Evolutionary conservation across 2,797 vertebrate genomes (phyloP).

Genomic region (Euphonia xanthogaster): DNA sequence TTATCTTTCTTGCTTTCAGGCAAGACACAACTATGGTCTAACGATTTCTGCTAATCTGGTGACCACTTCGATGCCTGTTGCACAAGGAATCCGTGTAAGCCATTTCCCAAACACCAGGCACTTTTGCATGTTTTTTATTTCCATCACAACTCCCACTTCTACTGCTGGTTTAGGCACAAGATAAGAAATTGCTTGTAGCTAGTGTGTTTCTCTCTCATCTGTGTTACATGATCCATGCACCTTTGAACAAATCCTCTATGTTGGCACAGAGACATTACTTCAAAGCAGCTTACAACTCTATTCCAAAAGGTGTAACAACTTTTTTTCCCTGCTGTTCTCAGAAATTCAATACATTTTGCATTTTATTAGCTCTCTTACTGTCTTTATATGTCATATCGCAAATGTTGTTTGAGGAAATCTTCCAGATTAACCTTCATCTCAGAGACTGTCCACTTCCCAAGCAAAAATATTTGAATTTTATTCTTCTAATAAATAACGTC

Average conservation of each 20-base stretch:
- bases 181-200: background rate
- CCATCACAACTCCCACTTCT: background rate
- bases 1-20: background rate
- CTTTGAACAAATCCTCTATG: background rate
- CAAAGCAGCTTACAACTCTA: background rate
- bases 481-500: background rate
- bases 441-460: background rate
- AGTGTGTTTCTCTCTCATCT: background rate
- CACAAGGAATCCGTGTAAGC: background rate
- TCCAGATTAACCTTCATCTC: background rate
- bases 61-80: background rate
- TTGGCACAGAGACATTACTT: background rate
- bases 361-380: background rate
- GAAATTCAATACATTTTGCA: background rate
- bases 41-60: constrained; percentile 29
- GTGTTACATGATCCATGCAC: background rate
- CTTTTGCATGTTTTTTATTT: background rate
- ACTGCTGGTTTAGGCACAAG: background rate
- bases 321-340: background rate
- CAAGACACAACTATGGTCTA: constrained; percentile 35
- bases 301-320: background rate
- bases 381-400: background rate
- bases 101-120: background rate
- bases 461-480: background rate
- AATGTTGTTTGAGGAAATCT: background rate